Conservation (phyloP, 2,888 invertebrate species). For the Nymphalis polychloros region DNA sequence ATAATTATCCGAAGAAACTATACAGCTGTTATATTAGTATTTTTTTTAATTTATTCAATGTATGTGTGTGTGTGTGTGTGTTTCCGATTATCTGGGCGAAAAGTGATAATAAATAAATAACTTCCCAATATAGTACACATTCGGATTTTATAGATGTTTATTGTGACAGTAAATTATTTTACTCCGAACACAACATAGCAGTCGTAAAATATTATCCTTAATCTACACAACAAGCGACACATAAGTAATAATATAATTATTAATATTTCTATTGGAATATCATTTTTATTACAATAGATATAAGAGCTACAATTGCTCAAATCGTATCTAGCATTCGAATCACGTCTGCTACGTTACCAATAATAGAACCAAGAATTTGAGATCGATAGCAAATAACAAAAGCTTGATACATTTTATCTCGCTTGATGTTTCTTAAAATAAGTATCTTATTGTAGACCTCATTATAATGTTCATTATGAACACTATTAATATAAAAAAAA, state of each 20-base stretch:
- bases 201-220: neutral
- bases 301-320: constrained; percentile 3
- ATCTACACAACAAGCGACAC: neutral
- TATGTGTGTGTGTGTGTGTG: too few species aligned
- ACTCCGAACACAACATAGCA: neutral
- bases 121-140: too few species aligned
- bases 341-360: constrained; percentile 14
- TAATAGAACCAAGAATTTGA: neutral
- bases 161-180: too few species aligned
- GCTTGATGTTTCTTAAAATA: neutral
- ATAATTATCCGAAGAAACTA: too few species aligned
- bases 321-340: neutral
- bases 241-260: neutral
- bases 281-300: neutral
- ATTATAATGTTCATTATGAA: too few species aligned
- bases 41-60: too few species aligned
- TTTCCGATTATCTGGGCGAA: too few species aligned
- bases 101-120: too few species aligned
- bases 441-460: too few species aligned
- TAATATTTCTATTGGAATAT: neutral
- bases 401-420: neutral
- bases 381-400: constrained; percentile 7
- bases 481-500: too few species aligned
- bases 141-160: too few species aligned
- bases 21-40: too few species aligned